Conservation (phyloP, 2,888 invertebrate species). For the Therioaphis trifolii region DNA sequence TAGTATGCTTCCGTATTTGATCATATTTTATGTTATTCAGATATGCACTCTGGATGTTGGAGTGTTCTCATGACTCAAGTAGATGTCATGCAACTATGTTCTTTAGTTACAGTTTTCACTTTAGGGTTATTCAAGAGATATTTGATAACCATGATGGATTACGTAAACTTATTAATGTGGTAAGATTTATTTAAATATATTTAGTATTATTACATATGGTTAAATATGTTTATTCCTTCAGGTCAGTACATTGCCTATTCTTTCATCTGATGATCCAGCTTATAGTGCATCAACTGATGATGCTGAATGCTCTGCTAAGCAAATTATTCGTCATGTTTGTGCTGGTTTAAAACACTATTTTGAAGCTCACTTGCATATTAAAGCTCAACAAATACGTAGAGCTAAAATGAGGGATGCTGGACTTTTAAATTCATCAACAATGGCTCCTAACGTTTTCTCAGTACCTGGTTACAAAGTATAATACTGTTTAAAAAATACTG, state of each 20-base stretch:
- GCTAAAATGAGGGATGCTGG: slow-evolving; percentile 64
- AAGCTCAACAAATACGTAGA: slow-evolving; percentile 79
- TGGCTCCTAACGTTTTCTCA: slow-evolving; percentile 24
- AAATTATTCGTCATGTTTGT: slow-evolving; percentile 91
- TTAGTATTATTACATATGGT: background rate
- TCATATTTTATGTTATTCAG: slow-evolving; percentile 69
- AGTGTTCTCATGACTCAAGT: slow-evolving; percentile 97
- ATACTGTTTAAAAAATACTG: background rate
- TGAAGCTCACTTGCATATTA: slow-evolving; percentile 87
- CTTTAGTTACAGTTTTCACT: slow-evolving; percentile 93
- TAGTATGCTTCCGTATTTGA: slow-evolving; percentile 22
- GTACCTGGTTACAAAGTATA: slow-evolving; percentile 62
- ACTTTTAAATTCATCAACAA: slow-evolving; percentile 32
- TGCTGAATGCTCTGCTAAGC: slow-evolving; percentile 88
- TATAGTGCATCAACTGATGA: slow-evolving; percentile 78
- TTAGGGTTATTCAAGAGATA: slow-evolving; percentile 90
- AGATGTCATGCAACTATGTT: slow-evolving; percentile 98
- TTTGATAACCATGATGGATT: slow-evolving; percentile 96
- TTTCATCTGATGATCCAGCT: slow-evolving; percentile 74
- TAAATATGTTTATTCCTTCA: slow-evolving; percentile 68
- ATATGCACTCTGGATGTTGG: slow-evolving; percentile 94
- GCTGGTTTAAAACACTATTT: slow-evolving; percentile 89
- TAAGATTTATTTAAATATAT: slow-evolving; percentile 69
- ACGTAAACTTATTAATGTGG: slow-evolving; percentile 92
- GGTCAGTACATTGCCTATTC: slow-evolving; percentile 87